Evolutionary conservation across 2,797 vertebrate genomes (phyloP), one percentile per base, ranked within the genome.

Genomic region (Premnoplex brunnescens): DNA sequence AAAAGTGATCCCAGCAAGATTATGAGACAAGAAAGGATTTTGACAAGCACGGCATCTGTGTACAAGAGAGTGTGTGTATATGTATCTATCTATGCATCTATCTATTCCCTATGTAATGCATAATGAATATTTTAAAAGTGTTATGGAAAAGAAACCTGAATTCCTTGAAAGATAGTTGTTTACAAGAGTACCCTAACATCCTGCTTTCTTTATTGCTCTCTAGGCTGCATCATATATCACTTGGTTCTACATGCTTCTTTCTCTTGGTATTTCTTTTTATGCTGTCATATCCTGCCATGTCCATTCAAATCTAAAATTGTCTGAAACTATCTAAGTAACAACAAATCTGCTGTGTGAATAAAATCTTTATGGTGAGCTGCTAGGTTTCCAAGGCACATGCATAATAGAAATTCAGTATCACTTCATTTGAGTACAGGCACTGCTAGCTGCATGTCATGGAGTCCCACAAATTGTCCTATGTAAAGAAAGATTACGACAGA

Each of bases 271-370:
- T 98, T 97, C 95, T 98, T 97, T 96, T 98, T 96, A 96, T 96
- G 96, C 94, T 97, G 97, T 97, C 97, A 97, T 93, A 97, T 97
- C 77, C 97, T 98, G 96, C 97, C 97, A 97, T 97, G 97, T 98
- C 97, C 97, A 97, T 97, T 98, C 96, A 98, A 97, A 98, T 97
- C 95, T 97, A 97, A 98, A 97, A 97, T 97, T 97, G 97, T 98
- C 96, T 97, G 96, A 97, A 98, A 97, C 95, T 97, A 97, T 97
- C 97, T 97, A 98, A 98, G 97, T 98, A 97, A 97, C 97, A 98
- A 98, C 97, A 97, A 98, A 97, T 98, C 97, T 98, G 97, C 97
- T 97, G 96, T 97, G 97, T 97, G 97, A 97, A 97, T 98, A 98
- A 97, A 98, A 98, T 97, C 97, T 98, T 98, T 97, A 98, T 97